Percentiles rank a stretch among this genome's conserved stretches.
These are phyloP conservation scores for Megaleporinus macrocephalus DNA, from an alignment of 2,113 vertebrate species.

Conservation along the genomic window DNA sequence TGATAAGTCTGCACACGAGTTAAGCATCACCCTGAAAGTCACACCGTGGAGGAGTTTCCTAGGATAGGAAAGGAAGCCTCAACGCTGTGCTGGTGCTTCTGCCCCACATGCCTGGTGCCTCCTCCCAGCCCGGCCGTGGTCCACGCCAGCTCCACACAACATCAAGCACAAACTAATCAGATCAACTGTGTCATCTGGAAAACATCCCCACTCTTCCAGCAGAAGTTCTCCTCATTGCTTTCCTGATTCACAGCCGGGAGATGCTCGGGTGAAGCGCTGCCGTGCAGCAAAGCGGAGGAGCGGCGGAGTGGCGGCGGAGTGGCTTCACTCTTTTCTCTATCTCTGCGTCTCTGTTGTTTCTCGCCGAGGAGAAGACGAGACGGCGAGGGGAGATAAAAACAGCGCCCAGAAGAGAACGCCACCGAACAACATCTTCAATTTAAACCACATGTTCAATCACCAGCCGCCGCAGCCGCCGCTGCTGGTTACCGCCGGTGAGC, in stretches of 20 bases:
- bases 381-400: slow-evolving; percentile 57
- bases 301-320: no score
- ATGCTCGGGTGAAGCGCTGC: slow-evolving; percentile 23
- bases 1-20: background rate
- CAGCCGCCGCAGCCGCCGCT: slow-evolving; percentile 62
- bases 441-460: slow-evolving; percentile 82
- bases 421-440: slow-evolving; percentile 79
- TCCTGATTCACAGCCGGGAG: slow-evolving; percentile 33
- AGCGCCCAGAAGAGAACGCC: slow-evolving; percentile 55
- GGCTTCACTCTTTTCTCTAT: background rate
- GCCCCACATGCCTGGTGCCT: slow-evolving; percentile 7
- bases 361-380: slow-evolving; percentile 48
- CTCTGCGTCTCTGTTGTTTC: background rate
- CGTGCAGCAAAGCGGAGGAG: no score
- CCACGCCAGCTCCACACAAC: slow-evolving; percentile 26
- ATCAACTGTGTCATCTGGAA: slow-evolving; percentile 52
- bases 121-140: slow-evolving; percentile 21
- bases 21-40: background rate
- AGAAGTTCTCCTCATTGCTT: slow-evolving; percentile 34
- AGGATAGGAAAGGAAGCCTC: background rate
- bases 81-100: slow-evolving; percentile 16
- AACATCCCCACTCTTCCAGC: slow-evolving; percentile 35
- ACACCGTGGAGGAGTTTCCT: background rate
- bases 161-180: slow-evolving; percentile 40
- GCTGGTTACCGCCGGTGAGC: slow-evolving; percentile 39